phyloP scores from a whole-genome alignment of 2,113 vertebrate species.

The Burhinus oedicnemus region DNA sequence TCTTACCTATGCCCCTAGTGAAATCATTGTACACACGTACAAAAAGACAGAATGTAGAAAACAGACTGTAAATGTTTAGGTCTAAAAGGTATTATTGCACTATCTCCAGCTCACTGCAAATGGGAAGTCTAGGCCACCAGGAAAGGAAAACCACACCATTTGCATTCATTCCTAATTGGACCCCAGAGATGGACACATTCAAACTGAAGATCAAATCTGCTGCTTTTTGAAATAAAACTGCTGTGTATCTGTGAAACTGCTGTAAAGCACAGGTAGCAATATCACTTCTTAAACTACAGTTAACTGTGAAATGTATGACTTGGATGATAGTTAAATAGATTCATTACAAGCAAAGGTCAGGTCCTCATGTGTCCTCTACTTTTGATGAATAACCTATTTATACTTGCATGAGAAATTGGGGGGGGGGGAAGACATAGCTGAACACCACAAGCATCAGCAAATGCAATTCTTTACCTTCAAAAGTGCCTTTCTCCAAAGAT shows the following conservation, averaged over 20 bases:
- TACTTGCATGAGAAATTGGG: neutral
- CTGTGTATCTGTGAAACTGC: neutral
- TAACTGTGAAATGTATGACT: neutral
- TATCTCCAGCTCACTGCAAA: neutral
- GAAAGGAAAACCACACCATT: neutral
- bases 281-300: neutral
- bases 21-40: neutral
- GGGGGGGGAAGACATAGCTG: neutral
- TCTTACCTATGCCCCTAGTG: neutral
- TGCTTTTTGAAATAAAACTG: neutral
- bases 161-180: neutral
- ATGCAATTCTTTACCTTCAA: neutral
- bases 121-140: neutral
- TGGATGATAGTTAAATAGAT: neutral
- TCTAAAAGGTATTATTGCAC: neutral
- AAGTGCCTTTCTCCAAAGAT: neutral
- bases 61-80: neutral
- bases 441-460: neutral
- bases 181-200: neutral
- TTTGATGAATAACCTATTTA: neutral
- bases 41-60: neutral
- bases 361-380: neutral
- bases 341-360: conserved; percentile 17
- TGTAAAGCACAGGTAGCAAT: neutral
- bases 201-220: neutral